Conservation (phyloP, 2,113 vertebrate genomes). For the Tapirus terrestris region DNA sequence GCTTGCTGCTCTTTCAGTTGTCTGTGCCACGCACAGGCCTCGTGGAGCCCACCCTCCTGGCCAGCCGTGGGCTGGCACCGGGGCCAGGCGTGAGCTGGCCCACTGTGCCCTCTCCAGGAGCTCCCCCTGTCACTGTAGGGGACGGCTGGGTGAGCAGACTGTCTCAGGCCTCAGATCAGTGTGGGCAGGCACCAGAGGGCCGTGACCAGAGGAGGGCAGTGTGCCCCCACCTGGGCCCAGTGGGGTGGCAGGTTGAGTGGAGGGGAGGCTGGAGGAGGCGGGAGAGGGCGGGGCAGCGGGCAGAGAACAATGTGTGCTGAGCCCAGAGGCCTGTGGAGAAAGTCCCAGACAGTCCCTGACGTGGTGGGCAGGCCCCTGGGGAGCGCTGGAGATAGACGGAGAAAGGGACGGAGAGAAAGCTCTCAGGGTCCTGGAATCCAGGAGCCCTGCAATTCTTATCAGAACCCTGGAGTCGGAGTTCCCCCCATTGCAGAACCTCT, state of each 20-base stretch:
- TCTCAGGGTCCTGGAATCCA: background rate
- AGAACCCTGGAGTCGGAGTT: background rate
- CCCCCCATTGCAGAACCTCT: background rate
- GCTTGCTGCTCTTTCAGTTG: rapidly evolving
- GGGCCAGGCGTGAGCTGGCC: background rate
- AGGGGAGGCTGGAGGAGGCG: background rate
- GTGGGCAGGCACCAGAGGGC: background rate
- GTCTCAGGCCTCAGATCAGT: rapidly evolving
- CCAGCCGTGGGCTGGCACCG: background rate
- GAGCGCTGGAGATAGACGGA: background rate
- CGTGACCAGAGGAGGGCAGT: background rate
- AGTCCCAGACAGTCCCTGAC: no score
- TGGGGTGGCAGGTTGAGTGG: background rate
- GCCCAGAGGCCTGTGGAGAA: background rate
- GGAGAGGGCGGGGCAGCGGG: background rate
- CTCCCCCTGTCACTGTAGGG: background rate
- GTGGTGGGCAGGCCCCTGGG: background rate
- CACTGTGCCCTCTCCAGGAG: background rate
- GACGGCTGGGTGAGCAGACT: background rate
- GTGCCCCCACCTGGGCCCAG: background rate
- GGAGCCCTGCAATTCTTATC: no score
- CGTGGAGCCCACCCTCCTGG: background rate
- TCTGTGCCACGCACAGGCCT: rapidly evolving
- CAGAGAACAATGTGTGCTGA: background rate
- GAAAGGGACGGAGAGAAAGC: background rate